phyloP scores from a whole-genome alignment of 2,113 vertebrate genomes.

The Haemorhous mexicanus region DNA sequence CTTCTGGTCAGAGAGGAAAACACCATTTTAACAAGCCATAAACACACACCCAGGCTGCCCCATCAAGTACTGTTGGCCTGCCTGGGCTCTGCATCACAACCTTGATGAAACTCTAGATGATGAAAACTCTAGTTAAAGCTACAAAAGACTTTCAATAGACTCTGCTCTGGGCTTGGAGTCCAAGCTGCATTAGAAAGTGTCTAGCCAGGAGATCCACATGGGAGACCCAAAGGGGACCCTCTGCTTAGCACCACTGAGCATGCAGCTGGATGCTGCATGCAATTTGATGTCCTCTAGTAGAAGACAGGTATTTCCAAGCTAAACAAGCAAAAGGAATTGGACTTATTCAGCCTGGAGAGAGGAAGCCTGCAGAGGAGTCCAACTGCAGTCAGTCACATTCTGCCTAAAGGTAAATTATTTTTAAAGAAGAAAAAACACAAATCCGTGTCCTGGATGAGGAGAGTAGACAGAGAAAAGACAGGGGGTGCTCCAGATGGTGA shows the following conservation, averaged over 20 bases:
- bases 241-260: background rate
- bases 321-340: background rate
- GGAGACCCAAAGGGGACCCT: background rate
- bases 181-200: background rate
- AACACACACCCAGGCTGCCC: background rate
- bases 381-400: accelerated
- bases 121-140: background rate
- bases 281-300: background rate
- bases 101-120: background rate
- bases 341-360: background rate
- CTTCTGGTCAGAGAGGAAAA: slow-evolving; percentile 13
- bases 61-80: background rate
- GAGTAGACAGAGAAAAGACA: background rate
- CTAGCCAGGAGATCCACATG: background rate
- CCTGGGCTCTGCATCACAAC: background rate
- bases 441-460: background rate
- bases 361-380: background rate
- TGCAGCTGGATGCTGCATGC: background rate
- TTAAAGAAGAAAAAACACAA: background rate
- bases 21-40: background rate
- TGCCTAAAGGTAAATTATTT: background rate
- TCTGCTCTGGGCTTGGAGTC: background rate
- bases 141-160: background rate
- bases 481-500: background rate
- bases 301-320: background rate